Conservation (phyloP, 2,888 invertebrate genomes). For the Melanchra persicariae region DNA sequence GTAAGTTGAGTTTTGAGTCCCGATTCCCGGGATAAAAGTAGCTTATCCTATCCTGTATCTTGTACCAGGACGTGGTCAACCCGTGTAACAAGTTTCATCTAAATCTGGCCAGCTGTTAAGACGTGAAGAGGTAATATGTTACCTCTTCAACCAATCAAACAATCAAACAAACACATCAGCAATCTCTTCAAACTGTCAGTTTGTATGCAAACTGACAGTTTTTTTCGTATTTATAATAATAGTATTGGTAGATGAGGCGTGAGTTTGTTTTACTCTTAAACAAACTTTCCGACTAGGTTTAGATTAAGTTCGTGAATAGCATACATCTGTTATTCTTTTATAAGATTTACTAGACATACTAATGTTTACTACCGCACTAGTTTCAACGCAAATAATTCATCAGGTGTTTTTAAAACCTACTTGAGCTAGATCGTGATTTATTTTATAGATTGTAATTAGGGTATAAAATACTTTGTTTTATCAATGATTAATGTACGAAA, state of each 20-base stretch:
- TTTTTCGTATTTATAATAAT: neutral
- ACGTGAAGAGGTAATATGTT: no score
- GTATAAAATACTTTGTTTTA: slow-evolving; percentile 27
- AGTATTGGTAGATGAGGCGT: neutral
- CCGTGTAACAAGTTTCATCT: no score
- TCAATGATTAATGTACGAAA: slow-evolving; percentile 25
- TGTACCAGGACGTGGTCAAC: no score
- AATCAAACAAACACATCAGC: no score
- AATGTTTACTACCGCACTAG: slow-evolving; percentile 49
- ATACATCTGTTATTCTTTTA: slow-evolving; percentile 47
- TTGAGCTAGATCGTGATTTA: slow-evolving; percentile 38
- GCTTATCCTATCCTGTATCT: no score
- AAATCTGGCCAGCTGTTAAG: no score
- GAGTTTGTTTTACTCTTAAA: neutral
- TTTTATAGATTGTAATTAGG: slow-evolving; percentile 36
- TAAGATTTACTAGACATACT: slow-evolving; percentile 40
- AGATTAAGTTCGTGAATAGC: slow-evolving; percentile 17
- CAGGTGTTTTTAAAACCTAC: slow-evolving; percentile 37
- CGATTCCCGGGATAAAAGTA: no score
- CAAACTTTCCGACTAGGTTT: slow-evolving; percentile 27
- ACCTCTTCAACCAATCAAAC: no score
- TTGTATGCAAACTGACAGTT: no score
- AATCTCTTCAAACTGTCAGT: no score
- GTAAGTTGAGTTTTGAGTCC: no score
- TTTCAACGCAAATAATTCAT: slow-evolving; percentile 48